Conservation (phyloP, 2,797 vertebrate genomes). For the Clarias platycephalus region DNA sequence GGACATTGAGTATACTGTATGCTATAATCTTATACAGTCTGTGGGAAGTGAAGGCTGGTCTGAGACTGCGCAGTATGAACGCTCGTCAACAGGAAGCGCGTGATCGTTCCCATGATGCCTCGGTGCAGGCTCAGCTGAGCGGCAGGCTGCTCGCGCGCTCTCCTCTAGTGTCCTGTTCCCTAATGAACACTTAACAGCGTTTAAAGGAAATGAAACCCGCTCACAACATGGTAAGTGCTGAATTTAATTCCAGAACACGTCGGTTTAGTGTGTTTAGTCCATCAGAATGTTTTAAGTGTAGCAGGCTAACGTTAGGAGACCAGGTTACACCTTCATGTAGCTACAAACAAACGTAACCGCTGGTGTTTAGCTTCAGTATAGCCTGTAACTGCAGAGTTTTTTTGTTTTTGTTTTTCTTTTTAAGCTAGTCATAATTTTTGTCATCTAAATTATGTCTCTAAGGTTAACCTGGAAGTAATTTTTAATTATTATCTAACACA, state of each 20-base stretch:
- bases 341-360: not conserved
- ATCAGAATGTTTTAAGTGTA: not conserved
- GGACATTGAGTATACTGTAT: no score
- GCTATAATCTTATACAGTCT: no score
- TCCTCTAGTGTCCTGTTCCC: not conserved
- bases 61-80: not conserved
- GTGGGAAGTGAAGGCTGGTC: not conserved
- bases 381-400: no score
- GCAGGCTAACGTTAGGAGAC: not conserved
- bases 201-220: no score
- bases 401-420: not conserved
- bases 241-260: not conserved
- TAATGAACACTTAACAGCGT: not conserved
- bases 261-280: not conserved
- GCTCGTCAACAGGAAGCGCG: constrained; percentile 24
- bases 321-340: not conserved
- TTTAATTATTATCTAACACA: not conserved
- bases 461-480: not conserved
- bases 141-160: not conserved
- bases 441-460: not conserved
- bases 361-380: not conserved
- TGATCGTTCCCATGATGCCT: constrained; percentile 36
- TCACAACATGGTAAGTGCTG: not conserved
- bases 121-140: constrained; percentile 5
- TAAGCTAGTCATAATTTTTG: not conserved